Conservation (phyloP, 2,888 invertebrate species). For the Nowickia ferox region DNA sequence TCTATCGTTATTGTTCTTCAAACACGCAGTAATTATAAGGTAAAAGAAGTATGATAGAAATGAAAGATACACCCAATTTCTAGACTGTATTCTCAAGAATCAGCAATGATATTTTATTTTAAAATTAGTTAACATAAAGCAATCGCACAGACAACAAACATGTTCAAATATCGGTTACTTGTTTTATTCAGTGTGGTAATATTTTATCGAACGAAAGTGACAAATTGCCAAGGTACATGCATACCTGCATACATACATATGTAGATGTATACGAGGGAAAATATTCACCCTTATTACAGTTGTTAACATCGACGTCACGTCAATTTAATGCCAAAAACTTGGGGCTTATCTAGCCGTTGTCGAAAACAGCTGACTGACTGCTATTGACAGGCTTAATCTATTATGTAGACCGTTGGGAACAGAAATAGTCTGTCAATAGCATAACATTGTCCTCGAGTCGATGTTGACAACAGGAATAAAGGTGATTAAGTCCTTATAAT, state of each 20-base stretch:
- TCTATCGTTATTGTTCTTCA: conserved; percentile 32
- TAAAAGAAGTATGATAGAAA: conserved; percentile 1
- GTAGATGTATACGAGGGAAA: neutral
- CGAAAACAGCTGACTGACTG: too few species aligned
- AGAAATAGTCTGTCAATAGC: too few species aligned
- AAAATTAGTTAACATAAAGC: conserved; percentile 46
- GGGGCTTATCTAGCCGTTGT: too few species aligned
- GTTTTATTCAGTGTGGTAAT: conserved; percentile 32
- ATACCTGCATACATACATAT: neutral
- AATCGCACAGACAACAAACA: conserved; percentile 17
- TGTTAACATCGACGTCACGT: too few species aligned
- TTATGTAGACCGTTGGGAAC: too few species aligned
- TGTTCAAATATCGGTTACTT: conserved; percentile 42
- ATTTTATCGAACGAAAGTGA: conserved; percentile 37
- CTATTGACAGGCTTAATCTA: too few species aligned
- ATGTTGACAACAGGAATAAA: too few species aligned
- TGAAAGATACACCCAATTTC: conserved; percentile 16
- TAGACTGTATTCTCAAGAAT: conserved; percentile 1
- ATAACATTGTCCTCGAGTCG: too few species aligned
- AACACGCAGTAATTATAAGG: conserved; percentile 47
- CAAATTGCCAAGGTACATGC: conserved; percentile 64
- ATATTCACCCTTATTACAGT: neutral
- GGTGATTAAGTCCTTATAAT: too few species aligned
- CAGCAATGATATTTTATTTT: conserved; percentile 19
- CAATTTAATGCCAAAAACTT: too few species aligned